Percentiles rank a stretch among this genome's conserved stretches.
Evolutionary conservation across 2,113 vertebrate species (phyloP).

Genomic region (Vulpes vulpes): DNA sequence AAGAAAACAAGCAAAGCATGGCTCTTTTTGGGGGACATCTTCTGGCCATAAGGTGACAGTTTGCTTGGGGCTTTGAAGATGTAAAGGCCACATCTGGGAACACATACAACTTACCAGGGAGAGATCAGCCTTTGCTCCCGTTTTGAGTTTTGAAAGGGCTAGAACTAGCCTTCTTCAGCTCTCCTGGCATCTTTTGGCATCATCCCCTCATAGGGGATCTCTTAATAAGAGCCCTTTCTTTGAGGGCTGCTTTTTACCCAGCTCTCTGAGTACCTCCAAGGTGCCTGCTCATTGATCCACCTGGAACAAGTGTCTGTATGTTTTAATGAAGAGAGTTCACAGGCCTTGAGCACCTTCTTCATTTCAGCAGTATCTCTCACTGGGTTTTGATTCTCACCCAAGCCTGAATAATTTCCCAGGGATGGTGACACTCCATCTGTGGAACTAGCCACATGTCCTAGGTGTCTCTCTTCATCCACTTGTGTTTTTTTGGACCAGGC

Average conservation of each 20-base stretch:
- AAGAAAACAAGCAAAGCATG: background rate
- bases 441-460: background rate
- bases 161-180: background rate
- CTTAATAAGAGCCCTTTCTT: background rate
- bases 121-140: background rate
- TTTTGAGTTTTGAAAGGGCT: background rate
- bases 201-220: background rate
- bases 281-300: background rate
- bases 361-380: background rate
- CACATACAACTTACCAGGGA: background rate
- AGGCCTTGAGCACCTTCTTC: background rate
- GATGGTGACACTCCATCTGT: background rate
- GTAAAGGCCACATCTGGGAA: background rate
- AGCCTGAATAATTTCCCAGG: background rate
- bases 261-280: background rate
- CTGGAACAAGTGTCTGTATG: background rate
- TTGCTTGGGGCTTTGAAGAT: background rate
- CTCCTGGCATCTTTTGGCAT: background rate
- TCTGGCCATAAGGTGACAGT: background rate
- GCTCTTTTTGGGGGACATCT: constrained; percentile 6
- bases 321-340: background rate
- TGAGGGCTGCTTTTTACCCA: background rate
- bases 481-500: background rate
- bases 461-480: background rate
- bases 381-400: background rate